Evolutionary conservation across 1,140 invertebrate species (phyloP).

Genomic region (Nasonia longicornis): DNA sequence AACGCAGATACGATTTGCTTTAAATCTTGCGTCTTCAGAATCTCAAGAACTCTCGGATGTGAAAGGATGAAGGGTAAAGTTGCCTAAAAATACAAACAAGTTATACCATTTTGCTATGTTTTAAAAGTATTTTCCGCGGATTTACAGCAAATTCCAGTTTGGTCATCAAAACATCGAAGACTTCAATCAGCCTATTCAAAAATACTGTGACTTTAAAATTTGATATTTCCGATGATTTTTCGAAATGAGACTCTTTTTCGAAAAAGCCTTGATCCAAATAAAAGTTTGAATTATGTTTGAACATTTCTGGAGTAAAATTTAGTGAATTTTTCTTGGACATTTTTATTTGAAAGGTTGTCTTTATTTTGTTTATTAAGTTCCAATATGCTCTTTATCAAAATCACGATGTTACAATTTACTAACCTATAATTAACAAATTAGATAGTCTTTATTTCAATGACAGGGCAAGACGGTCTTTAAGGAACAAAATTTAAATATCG

Average conservation of each 20-base stretch:
- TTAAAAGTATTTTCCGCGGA: background rate
- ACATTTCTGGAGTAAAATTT: background rate
- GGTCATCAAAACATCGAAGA: slow-evolving; percentile 41
- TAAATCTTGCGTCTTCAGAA: slow-evolving; percentile 32
- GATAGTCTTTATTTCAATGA: background rate
- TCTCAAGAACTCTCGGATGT: slow-evolving; percentile 25
- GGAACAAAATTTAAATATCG: background rate
- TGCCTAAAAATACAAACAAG: slow-evolving; percentile 29
- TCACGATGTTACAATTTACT: background rate
- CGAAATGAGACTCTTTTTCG: background rate
- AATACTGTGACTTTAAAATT: slow-evolving; percentile 38
- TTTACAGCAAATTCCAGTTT: slow-evolving; percentile 49
- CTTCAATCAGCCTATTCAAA: slow-evolving; percentile 34
- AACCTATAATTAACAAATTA: background rate
- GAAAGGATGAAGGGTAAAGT: slow-evolving; percentile 36
- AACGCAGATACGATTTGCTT: slow-evolving; percentile 27
- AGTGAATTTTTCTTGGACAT: background rate
- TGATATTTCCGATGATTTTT: background rate
- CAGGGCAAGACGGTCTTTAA: background rate
- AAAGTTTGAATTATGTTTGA: background rate
- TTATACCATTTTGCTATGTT: background rate
- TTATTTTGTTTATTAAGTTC: background rate
- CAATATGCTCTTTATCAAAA: background rate
- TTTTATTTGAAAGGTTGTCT: background rate
- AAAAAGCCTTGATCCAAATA: background rate